Percentiles rank a stretch among this genome's conserved stretches.
These are phyloP conservation scores for Epinotia nisella DNA, from an alignment of 2,888 invertebrate genomes.

Conservation along the genomic window DNA sequence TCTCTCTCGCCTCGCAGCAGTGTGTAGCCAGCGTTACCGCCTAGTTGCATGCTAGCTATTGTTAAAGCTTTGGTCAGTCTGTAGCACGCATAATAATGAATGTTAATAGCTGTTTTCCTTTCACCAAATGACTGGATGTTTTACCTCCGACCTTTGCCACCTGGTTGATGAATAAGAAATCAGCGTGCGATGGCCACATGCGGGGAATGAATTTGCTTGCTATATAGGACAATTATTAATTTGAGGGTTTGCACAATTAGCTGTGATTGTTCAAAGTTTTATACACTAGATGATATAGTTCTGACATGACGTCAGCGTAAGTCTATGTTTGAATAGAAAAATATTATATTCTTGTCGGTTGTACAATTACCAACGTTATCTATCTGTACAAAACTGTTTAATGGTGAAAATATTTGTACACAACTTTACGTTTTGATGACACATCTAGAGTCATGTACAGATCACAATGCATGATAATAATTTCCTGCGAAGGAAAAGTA, in stretches of 20 bases:
- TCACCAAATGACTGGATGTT: conserved; percentile 57
- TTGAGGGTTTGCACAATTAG: conserved; percentile 34
- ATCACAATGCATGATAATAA: too few species aligned
- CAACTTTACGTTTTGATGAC: too few species aligned
- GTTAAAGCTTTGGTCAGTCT: conserved; percentile 44
- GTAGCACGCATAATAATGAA: conserved; percentile 45
- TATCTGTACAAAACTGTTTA: too few species aligned
- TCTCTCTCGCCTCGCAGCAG: background rate
- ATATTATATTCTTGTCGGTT: background rate
- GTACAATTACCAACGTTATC: background rate
- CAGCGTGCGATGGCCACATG: conserved; percentile 50
- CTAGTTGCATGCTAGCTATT: conserved; percentile 41
- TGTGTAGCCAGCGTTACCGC: conserved; percentile 33
- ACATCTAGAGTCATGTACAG: too few species aligned
- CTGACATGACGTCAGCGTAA: conserved; percentile 8
- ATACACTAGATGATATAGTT: background rate
- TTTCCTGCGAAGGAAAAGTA: too few species aligned
- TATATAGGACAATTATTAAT: conserved; percentile 38
- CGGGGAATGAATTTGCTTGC: conserved; percentile 43
- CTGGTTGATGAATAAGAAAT: conserved; percentile 53
- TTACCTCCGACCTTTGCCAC: conserved; percentile 59
- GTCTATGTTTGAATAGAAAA: background rate
- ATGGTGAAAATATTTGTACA: too few species aligned
- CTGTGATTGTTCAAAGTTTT: conserved; percentile 16
- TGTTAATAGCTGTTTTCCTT: conserved; percentile 56